Base-by-base conservation (phyloP, 2,797 vertebrate genomes). In the Sciurus carolinensis region DNA sequence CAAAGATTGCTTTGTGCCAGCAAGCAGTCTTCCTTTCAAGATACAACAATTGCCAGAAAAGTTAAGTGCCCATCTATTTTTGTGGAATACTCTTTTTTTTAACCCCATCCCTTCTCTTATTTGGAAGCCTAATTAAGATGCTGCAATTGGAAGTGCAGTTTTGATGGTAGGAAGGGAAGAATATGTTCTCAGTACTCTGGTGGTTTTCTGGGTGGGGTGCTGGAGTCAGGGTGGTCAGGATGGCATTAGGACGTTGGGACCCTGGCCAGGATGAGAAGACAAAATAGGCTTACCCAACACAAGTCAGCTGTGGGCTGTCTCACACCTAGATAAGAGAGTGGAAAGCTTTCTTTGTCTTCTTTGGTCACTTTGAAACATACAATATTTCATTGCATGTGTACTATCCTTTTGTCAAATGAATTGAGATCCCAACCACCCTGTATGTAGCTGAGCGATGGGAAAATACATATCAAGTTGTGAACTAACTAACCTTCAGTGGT, bases 1-100 rank as follows among this genome's bases (percentile, higher is more conserved):
- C 72, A 83, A 86, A 82, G 36, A 83, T 94, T 79, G 52, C 62
- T 87, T 90, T 69, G 80, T 36, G 50, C 1, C 6, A 82, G 69
- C 3, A 72, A 85, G 33, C 5, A 67, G 24, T 62, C 76, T 77
- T 90, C 47, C 24, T 71, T 50, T 89, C 96, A 83, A 22, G 57
- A 66, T 62, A 39, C 17, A 82, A 52, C 90, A 66, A 47, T 33
- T 24, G 85, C 59, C 4, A 13, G 59, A 62, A 91, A 9, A 52
- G 44, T 62, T 59, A 73, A 67, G 3, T 67, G 18, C 79, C 13
- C 33, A 54, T 75, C 66, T 52, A 0, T 93, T 24, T 33, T 36
- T 79, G 79, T 59, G 13, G n/a, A 52, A 83, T 79, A 44, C 22
- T 90, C 73, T 91, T 52, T 8, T 69, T 83, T 72, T 50, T 54